Conservation (phyloP, 2,113 vertebrate species). For the Sardina pilchardus region DNA sequence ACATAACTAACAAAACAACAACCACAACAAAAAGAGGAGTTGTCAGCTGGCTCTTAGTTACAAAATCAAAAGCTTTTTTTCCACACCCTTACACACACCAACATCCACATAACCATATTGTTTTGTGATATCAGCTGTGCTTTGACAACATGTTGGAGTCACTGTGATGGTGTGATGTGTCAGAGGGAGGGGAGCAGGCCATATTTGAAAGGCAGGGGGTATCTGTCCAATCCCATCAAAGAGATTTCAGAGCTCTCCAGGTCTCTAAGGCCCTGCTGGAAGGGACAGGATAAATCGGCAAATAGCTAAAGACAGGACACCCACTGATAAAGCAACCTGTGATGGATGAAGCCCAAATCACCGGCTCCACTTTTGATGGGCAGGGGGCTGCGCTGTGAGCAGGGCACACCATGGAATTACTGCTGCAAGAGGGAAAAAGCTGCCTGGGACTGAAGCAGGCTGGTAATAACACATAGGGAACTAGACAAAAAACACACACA, state of each 20-base stretch:
- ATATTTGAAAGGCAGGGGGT: constrained; percentile 20
- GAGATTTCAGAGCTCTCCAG: constrained; percentile 6
- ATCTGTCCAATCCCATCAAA: constrained; percentile 29
- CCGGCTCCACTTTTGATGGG: constrained; percentile 10
- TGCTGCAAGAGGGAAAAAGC: neutral
- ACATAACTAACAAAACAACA: neutral
- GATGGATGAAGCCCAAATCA: constrained; percentile 34
- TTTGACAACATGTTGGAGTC: neutral
- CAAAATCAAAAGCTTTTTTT: neutral
- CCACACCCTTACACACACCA: neutral
- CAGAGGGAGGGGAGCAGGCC: constrained; percentile 23
- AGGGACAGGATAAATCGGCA: constrained; percentile 22
- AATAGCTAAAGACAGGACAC: constrained; percentile 26
- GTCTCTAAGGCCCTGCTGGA: constrained; percentile 4
- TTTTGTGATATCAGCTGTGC: constrained; percentile 1
- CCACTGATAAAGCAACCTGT: constrained; percentile 18
- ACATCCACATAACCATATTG: constrained; percentile 3
- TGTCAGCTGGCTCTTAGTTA: neutral
- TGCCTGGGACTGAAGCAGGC: neutral
- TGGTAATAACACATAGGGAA: neutral
- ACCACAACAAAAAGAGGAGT: neutral
- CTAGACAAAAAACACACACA: neutral
- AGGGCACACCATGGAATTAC: neutral
- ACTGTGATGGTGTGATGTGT: neutral
- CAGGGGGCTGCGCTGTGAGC: constrained; percentile 7